Base-by-base conservation (phyloP, 2,888 invertebrate species). In the Dryococelus australis region DNA sequence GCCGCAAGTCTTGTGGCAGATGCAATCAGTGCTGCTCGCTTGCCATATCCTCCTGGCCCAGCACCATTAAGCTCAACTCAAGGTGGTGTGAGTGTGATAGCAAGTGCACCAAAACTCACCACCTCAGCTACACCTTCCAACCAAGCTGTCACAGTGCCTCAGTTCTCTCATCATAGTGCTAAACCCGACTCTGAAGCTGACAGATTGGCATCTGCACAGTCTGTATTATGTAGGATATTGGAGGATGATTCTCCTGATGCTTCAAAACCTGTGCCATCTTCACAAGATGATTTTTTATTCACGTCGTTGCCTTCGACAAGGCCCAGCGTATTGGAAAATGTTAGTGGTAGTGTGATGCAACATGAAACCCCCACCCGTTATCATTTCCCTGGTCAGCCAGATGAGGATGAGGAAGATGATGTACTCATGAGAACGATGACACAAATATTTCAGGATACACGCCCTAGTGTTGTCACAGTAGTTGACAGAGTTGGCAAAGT, bases 1-100 rank as follows among this genome's bases (percentile, higher is more conserved):
- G 87, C 89, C 26, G 88, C 89, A 47, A 90, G 91, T 28, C 87
- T 90, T 16, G 90, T 90, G 43, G 90, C 91, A 10, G 91, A 90
- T 89, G 89, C 89, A 43, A 89, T 90, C 0, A 89, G 89, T 85
- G 88, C 90, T 43, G 89, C 90, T 84, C 87, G 89, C 51, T 88
- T 89, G 53, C 89, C 90, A 27, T 89, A 89, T 86, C 89, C 89
- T 47, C 89, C 89, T 51, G 87, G 85, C 6, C 87, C 79, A 35
- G n/a, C 81, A 26, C 28, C 85, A 27, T 81, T 85, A 27, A 87
- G 88, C 24, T 87, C 89, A 43, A 78, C 35, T 3, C 84, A 85
- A 26, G 65, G 85, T 27, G 85, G 88, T 26, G 87, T 88, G 24
- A 88, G 88, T 87, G 88, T 88, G 26, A 88, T 88, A 43, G 88